These are phyloP conservation scores for Nematopogon swammerdamellus DNA, from an alignment of 2,888 invertebrate genomes.

Conservation along the genomic window DNA sequence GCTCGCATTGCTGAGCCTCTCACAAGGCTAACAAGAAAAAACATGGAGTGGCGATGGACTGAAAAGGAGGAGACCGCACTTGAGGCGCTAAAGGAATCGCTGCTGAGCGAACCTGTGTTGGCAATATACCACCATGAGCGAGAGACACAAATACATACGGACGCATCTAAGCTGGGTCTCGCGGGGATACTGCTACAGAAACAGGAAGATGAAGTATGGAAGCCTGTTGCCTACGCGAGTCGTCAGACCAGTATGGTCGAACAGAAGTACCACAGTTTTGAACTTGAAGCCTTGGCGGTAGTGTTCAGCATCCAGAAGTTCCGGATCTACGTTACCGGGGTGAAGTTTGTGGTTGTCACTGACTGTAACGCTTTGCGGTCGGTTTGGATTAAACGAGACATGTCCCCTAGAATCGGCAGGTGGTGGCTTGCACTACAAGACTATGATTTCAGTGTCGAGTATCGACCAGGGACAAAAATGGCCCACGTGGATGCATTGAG, in stretches of 20 bases:
- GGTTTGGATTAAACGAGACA: not conserved
- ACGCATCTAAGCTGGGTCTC: constrained; percentile 6
- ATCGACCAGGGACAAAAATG: too few relatives aligned
- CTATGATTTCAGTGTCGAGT: too few relatives aligned
- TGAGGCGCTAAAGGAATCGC: constrained; percentile 1
- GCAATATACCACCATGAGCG: constrained; percentile 2
- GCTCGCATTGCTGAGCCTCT: constrained; percentile 9
- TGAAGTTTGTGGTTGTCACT: constrained; percentile 1
- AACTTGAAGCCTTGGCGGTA: not conserved
- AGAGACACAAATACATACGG: constrained; percentile 8
- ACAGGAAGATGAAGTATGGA: constrained; percentile 6
- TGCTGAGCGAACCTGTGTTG: not conserved
- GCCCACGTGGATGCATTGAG: too few relatives aligned
- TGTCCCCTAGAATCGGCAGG: constrained; percentile 2
- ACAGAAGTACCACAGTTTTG: constrained; percentile 12
- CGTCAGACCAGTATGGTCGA: constrained; percentile 10
- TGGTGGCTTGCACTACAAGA: too few relatives aligned
- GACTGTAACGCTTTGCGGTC: constrained; percentile 1
- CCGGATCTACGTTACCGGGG: not conserved
- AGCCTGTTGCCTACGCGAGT: constrained; percentile 14
- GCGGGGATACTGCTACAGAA: constrained; percentile 8
- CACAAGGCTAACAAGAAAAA: constrained; percentile 8
- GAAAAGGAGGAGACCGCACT: constrained; percentile 4
- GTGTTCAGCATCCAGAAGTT: not conserved
- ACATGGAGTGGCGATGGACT: constrained; percentile 3